Conservation (phyloP, 2,888 invertebrate species). For the Torymus tubicola region DNA sequence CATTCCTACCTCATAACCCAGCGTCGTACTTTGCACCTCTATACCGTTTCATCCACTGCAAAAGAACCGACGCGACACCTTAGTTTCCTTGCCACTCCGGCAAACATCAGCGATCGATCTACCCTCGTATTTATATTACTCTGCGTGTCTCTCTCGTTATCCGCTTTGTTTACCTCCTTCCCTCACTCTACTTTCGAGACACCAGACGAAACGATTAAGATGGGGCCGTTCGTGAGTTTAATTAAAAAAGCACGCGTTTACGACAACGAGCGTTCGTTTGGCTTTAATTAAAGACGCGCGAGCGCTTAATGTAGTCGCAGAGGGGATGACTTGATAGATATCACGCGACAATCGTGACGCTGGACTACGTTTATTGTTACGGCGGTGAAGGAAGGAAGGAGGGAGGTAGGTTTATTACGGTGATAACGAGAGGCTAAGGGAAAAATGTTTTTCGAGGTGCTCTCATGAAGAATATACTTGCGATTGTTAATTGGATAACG, state of each 20-base stretch:
- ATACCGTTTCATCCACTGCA: no score
- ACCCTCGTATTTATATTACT: not conserved
- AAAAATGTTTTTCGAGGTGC: no score
- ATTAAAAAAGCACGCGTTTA: conserved; percentile 15
- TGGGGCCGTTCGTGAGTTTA: conserved; percentile 11
- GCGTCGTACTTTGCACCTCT: no score
- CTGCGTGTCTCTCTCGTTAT: not conserved
- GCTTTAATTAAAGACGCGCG: conserved; percentile 23
- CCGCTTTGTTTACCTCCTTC: not conserved
- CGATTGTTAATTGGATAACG: no score
- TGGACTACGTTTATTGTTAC: no score
- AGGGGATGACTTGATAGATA: no score
- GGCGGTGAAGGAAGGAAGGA: no score
- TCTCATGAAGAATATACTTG: no score
- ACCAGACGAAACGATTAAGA: not conserved
- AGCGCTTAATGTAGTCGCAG: not conserved
- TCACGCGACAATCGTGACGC: no score
- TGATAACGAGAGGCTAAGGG: no score
- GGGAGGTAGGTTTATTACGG: no score
- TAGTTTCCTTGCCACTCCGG: conserved; percentile 27
- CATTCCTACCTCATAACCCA: no score
- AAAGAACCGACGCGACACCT: not conserved
- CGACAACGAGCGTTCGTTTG: not conserved
- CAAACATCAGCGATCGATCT: conserved; percentile 18
- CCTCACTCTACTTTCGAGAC: not conserved